These are phyloP conservation scores for Xanthostigma xanthostigma DNA, from an alignment of 2,888 invertebrate genomes.

Conservation along the genomic window DNA sequence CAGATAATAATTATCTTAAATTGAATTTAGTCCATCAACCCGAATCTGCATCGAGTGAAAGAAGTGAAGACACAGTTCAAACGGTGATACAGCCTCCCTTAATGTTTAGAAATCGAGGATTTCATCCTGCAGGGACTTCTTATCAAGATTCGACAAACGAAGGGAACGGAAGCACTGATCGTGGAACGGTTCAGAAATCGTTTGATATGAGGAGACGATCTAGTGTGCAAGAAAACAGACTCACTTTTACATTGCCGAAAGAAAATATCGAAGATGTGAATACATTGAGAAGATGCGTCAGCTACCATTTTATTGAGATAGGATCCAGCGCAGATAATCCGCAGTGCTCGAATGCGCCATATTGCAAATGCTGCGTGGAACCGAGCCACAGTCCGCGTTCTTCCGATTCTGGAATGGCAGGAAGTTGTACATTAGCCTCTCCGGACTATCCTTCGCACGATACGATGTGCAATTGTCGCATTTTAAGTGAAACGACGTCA, in stretches of 20 bases:
- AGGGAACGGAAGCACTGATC: constrained; percentile 14
- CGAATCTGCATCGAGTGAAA: constrained; percentile 20
- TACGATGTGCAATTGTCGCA: background rate
- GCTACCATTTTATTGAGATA: constrained; percentile 30
- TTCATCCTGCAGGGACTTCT: constrained; percentile 9
- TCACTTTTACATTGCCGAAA: too few relatives aligned
- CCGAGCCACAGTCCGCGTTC: constrained; percentile 52
- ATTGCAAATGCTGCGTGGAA: constrained; percentile 21
- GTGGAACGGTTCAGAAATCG: constrained; percentile 41
- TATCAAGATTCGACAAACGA: background rate
- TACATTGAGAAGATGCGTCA: constrained; percentile 31
- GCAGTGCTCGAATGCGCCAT: constrained; percentile 12
- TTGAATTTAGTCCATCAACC: constrained; percentile 13
- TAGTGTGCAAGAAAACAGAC: background rate
- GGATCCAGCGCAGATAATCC: constrained; percentile 5
- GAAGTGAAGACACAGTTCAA: constrained; percentile 17
- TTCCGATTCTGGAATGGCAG: constrained; percentile 76
- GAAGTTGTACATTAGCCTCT: constrained; percentile 60
- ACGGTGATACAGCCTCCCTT: constrained; percentile 36
- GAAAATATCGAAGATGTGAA: background rate
- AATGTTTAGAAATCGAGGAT: constrained; percentile 39
- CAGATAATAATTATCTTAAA: too few relatives aligned
- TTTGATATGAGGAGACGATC: constrained; percentile 39
- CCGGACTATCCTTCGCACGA: constrained; percentile 38
- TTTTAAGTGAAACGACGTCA: background rate